Conservation (phyloP, 2,113 vertebrate species). For the Nannospalax galili region DNA sequence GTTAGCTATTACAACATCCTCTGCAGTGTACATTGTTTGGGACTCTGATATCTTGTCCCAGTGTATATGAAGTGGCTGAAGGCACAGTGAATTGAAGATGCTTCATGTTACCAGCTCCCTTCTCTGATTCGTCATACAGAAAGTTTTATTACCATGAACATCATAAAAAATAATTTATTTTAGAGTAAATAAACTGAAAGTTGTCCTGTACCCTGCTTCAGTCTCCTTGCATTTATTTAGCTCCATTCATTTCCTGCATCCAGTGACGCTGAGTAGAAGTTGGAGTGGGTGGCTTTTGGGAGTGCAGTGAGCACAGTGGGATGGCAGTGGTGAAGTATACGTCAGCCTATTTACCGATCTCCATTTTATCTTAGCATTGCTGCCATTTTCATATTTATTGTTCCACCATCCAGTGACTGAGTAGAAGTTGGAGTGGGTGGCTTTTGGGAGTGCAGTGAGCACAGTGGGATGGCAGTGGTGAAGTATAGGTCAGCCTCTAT, state of each 20-base stretch:
- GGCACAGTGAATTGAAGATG: neutral
- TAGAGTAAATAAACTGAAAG: constrained; percentile 25
- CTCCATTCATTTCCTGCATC: neutral
- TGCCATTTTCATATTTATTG: neutral
- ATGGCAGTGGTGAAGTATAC: neutral
- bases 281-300: neutral
- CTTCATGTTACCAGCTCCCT: neutral
- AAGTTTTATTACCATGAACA: constrained; percentile 12
- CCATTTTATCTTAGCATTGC: neutral
- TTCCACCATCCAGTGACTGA: neutral
- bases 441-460: neutral
- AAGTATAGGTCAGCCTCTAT: neutral
- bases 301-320: neutral
- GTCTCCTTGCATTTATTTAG: neutral
- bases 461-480: neutral
- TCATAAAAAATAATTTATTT: constrained; percentile 19
- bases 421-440: neutral
- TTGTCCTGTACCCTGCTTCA: neutral
- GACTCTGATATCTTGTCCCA: neutral
- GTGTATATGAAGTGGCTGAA: neutral
- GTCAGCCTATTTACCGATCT: neutral
- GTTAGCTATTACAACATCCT: neutral
- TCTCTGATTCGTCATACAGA: constrained; percentile 50
- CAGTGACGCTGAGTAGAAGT: neutral
- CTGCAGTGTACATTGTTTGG: neutral